Percentiles rank a stretch among this genome's conserved stretches.
Evolutionary conservation across 1,140 invertebrate species (phyloP).

Genomic region (Schlechtendalia chinensis): DNA sequence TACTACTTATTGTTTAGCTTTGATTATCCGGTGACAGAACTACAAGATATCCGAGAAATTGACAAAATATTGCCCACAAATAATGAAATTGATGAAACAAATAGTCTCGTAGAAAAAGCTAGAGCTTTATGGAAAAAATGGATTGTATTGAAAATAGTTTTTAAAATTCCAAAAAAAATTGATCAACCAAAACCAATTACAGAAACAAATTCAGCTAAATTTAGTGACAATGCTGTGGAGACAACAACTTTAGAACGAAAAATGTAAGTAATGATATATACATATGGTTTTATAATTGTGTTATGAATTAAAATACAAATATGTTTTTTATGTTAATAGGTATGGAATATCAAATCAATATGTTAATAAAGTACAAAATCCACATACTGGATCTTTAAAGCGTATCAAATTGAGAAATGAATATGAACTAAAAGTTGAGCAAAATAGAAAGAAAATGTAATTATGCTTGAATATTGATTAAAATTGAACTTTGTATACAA

Average conservation of each 20-base stretch:
- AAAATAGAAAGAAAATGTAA: slow-evolving; percentile 18
- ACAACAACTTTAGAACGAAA: slow-evolving; percentile 5
- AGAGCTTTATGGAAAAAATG: slow-evolving; percentile 41
- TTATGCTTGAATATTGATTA: background rate
- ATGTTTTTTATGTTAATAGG: slow-evolving; percentile 3
- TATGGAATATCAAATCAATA: slow-evolving; percentile 11
- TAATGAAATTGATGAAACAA: background rate
- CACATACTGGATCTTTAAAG: background rate
- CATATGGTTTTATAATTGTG: too few relatives aligned
- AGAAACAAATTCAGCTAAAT: background rate
- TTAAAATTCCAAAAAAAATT: slow-evolving; percentile 42
- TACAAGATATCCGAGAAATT: slow-evolving; percentile 10
- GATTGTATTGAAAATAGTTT: slow-evolving; percentile 39
- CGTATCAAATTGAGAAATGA: slow-evolving; percentile 29
- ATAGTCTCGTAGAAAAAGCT: slow-evolving; percentile 17
- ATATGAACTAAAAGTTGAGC: slow-evolving; percentile 23
- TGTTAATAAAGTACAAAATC: slow-evolving; percentile 5
- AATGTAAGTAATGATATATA: background rate
- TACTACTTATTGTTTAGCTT: slow-evolving; percentile 25
- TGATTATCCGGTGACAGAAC: slow-evolving; percentile 14
- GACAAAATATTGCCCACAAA: background rate
- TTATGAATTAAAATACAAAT: too few relatives aligned
- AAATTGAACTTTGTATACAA: background rate
- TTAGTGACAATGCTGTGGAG: background rate
- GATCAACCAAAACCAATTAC: background rate